Base-by-base conservation (phyloP, 2,797 vertebrate genomes). In the Rhyacichthys aspro region DNA sequence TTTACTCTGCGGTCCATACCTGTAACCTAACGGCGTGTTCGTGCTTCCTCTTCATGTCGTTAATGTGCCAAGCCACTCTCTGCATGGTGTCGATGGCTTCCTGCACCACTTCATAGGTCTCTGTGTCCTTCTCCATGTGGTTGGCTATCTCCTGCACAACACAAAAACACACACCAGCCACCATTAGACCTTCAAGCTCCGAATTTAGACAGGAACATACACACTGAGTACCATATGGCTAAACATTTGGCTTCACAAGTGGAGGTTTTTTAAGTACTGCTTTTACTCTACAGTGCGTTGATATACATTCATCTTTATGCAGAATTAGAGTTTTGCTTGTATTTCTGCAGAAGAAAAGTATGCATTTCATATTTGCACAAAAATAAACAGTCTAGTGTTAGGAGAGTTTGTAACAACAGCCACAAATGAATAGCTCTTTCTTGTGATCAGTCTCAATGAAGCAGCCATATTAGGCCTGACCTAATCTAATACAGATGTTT, bases 11-110 rank as follows among this genome's bases (percentile, higher is more conserved):
- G 2, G 36, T 37, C 36, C 67, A 59, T 88, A 98, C 98, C 93
- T 99, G 98, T 55, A 98, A 70, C 63, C 98, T 90, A 18, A 99
- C 92, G 0, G 96, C 94, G 0, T 99, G 97, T 73, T 99, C 98
- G 0, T 99, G 98, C 43, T 97, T 99, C 85, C 98, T 94, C 89
- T 99, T 99, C 98, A 99, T 99, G 87, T 99, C 96, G 42, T 99
- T 99, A 89, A 99, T 99, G 87, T 99, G 96, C 96, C 96, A 98
- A 15, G 98, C 98, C 37, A 99, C 97, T 18, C 96, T 93, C 90
- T 99, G 97, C 98, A 99, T 99, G 3, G 96, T 98, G 78, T 98
- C 96, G 34, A 99, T 98, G 38, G 98, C 97, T 53, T 99, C 96
- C 44, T 95, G 94, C 68, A 99, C 95, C 18, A 98, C 94, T 19